Evolutionary conservation across 2,797 vertebrate species (phyloP).

Genomic region (Malurus leucopterus): DNA sequence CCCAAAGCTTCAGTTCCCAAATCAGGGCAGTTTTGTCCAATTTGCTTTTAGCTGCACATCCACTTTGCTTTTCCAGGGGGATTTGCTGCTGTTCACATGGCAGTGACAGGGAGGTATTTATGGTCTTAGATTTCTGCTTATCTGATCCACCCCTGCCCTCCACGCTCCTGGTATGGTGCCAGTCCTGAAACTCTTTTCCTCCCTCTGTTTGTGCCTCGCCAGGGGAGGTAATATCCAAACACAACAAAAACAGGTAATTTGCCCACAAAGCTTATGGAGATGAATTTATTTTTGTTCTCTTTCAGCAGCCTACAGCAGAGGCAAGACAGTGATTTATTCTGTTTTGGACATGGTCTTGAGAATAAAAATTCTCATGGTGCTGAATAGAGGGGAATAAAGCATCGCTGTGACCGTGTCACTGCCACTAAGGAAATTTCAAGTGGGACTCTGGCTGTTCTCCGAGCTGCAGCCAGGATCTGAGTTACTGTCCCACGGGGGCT

Average conservation of each 20-base stretch:
- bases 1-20: not conserved
- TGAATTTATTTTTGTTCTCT: not conserved
- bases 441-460: not conserved
- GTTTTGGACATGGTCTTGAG: not conserved
- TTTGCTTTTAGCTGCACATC: not conserved
- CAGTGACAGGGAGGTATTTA: conserved; percentile 20
- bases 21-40: not conserved
- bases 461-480: not conserved
- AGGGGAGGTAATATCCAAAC: not conserved
- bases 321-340: not conserved
- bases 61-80: not conserved
- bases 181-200: not conserved
- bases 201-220: not conserved
- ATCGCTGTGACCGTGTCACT: not conserved
- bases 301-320: not conserved
- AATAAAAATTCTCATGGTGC: not conserved
- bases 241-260: not conserved
- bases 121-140: conserved; percentile 3
- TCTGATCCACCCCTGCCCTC: conserved; percentile 34
- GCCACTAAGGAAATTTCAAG: not conserved
- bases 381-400: not conserved
- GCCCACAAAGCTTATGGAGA: not conserved
- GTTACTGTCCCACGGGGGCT: conserved; percentile 15
- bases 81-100: not conserved
- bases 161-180: not conserved